Percentiles rank a stretch among this genome's conserved stretches.
Conservation (phyloP, 2,113 vertebrate species). For the Brachionichthys hirsutus region DNA sequence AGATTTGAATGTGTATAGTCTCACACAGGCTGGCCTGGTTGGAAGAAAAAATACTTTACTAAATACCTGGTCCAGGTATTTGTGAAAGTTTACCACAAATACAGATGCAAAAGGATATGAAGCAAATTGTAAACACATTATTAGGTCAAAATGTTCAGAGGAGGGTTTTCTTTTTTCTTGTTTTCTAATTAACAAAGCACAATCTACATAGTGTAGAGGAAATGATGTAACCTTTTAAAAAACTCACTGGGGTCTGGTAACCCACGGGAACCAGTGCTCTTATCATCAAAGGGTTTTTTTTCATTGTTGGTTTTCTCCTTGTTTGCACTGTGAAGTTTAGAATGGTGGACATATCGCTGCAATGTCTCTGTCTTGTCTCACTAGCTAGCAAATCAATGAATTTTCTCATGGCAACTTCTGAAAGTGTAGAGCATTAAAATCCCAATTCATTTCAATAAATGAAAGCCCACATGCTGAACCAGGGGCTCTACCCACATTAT, state of each 20-base stretch:
- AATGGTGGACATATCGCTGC: constrained; percentile 67
- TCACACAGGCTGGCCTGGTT: constrained; percentile 58
- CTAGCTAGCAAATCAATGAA: constrained; percentile 21
- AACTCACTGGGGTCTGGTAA: constrained; percentile 48
- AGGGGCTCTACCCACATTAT: constrained; percentile 46
- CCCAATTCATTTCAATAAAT: constrained; percentile 9
- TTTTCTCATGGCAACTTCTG: constrained; percentile 6
- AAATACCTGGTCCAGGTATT: constrained; percentile 37
- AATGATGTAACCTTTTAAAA: constrained; percentile 69
- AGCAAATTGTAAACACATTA: constrained; percentile 61
- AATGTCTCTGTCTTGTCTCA: constrained; percentile 63
- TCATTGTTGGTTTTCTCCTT: constrained; percentile 73
- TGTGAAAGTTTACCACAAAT: constrained; percentile 65
- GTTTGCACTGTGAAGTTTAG: constrained; percentile 80
- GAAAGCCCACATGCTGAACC: constrained; percentile 4
- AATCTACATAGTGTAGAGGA: constrained; percentile 74
- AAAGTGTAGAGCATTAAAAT: not conserved
- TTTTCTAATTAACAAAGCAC: constrained; percentile 83
- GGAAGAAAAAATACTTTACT: constrained; percentile 38
- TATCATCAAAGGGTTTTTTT: constrained; percentile 69
- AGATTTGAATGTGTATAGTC: constrained; percentile 37
- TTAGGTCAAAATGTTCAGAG: constrained; percentile 62
- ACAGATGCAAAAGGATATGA: constrained; percentile 48
- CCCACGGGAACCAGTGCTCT: constrained; percentile 61
- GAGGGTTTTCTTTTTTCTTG: constrained; percentile 68